Evolutionary conservation across 1,140 invertebrate genomes (phyloP), one percentile per base, ranked within the genome.

Genomic region (Calliphora vicina): DNA sequence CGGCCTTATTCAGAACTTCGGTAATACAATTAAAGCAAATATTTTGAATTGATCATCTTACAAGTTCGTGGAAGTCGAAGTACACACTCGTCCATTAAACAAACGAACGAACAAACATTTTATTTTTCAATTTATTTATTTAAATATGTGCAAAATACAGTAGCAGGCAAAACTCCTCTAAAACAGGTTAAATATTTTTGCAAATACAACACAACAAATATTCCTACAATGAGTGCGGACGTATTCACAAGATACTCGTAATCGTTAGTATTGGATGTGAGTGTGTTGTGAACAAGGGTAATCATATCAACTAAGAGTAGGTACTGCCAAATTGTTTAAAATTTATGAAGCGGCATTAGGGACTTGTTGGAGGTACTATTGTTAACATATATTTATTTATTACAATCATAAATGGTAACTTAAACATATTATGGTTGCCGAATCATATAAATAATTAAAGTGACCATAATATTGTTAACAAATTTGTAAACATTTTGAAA

Each of bases 11-110:
- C 10, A 67, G 10, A 67, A 25, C 61, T 35, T 67, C 61, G 20
- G 61, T 67, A 67, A 67, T 67, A 67, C 61, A 67, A 67, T 67
- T 67, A 67, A 67, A 25, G 20, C 61, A 67, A 67, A 67, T 67
- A 67, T 67, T 67, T 67, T 67, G 61, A 67, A 67, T 67, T 67
- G 61, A 67, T 67, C 61, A 23, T 67, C 61, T 67, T 67, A 67
- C 61, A 67, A 67, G 61, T 67, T 67, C 61, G 61, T 67, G 23
- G 61, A 67, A 67, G 50, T 57, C 17, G 15, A 57, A n/a, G n/a
- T 57, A 57, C 50, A 57, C 50, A 57, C 50, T 57, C 50, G 50
- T n/a, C 15, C 50, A 57, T 6, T 35, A 35, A 35, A 57, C 3
- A n/a, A n/a, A 67, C 61, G 25, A 12, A 20, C 61, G 6, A 8